Evolutionary conservation across 2,113 vertebrate species (phyloP), one percentile per base, ranked within the genome.

Genomic region (Lepus timidus): DNA sequence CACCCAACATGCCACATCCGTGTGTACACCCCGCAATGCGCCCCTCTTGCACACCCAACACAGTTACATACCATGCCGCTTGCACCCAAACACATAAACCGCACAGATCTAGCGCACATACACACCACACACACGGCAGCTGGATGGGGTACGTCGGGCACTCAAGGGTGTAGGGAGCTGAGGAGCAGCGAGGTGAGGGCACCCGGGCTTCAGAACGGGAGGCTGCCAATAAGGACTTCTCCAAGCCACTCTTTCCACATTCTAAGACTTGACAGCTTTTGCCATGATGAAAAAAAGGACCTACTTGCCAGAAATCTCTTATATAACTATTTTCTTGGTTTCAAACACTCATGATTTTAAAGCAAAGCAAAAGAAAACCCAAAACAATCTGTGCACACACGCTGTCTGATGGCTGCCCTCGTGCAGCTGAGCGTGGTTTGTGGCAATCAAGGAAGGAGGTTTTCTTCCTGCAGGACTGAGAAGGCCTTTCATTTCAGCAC

Each of bases 401-500:
- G 39, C 22, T n/a, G n/a, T n/a, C n/a, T 6, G 64, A 39, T 29
- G 29, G 65, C 19, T 65, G 49, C 25, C 31, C 1, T 44, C 0
- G 0, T 36, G 36, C 3, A 25, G 2, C 14, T 6, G 49, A 33
- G 10, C 84, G 65, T 49, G 0, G 0, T 13, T 44, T 22, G 49
- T 6, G 91, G 36, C 0, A 8, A 33, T 49, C 9, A 0, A 1
- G 81, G 31, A 75, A 55, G 81, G 81, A 88, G 86, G 33, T 0
- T 0, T 31, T 62, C 75, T 36, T 71, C 1, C 0, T 55, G 19
- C 44, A 0, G n/a, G 94, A 88, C 65, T 55, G 61, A 71, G 52
- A 83, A 36, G 19, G 31, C 22, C 78, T 96, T 81, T 82, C 70
- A 65, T 91, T 89, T 67, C 73, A 68, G 29, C 22, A 96, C 29